These are phyloP conservation scores for Cephalopachus bancanus DNA, from an alignment of 2,797 vertebrate species.

Conservation along the genomic window DNA sequence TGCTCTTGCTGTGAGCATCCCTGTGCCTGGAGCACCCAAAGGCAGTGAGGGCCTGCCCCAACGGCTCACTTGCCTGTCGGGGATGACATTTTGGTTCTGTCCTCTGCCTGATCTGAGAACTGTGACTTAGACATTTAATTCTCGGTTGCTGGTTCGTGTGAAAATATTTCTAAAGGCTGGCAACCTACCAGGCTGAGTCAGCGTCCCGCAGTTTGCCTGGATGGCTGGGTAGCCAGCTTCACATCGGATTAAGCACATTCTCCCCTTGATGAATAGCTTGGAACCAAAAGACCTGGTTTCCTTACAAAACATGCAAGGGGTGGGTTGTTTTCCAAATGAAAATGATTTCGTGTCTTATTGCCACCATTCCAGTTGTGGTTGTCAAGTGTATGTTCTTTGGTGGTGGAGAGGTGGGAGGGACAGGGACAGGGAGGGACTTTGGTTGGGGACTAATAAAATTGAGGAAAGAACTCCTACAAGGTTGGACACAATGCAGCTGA, in stretches of 20 bases:
- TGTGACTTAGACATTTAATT: slow-evolving; percentile 88
- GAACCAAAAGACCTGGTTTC: slow-evolving; percentile 82
- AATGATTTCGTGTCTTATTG: slow-evolving; percentile 83
- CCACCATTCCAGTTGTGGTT: slow-evolving; percentile 45
- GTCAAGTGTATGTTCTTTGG: slow-evolving; percentile 61
- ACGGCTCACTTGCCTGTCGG: not conserved
- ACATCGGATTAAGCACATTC: slow-evolving; percentile 86
- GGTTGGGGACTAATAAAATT: slow-evolving; percentile 38
- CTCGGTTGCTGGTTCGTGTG: slow-evolving; percentile 87
- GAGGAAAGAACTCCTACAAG: slow-evolving; percentile 59
- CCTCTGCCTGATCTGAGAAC: slow-evolving; percentile 79
- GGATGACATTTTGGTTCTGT: slow-evolving; percentile 59
- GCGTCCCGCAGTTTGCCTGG: slow-evolving; percentile 85
- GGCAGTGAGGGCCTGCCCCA: not conserved
- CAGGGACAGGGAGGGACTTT: slow-evolving; percentile 10
- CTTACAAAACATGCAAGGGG: slow-evolving; percentile 79
- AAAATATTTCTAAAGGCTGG: slow-evolving; percentile 89
- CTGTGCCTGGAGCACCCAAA: not conserved
- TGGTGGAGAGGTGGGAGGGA: slow-evolving; percentile 16
- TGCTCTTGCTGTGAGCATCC: not conserved
- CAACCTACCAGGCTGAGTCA: slow-evolving; percentile 88
- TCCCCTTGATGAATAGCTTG: slow-evolving; percentile 77
- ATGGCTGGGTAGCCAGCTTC: slow-evolving; percentile 86
- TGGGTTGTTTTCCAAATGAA: slow-evolving; percentile 82
- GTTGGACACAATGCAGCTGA: slow-evolving; percentile 54